Base-by-base conservation (phyloP, 2,888 invertebrate genomes). In the Catonia carolina region DNA sequence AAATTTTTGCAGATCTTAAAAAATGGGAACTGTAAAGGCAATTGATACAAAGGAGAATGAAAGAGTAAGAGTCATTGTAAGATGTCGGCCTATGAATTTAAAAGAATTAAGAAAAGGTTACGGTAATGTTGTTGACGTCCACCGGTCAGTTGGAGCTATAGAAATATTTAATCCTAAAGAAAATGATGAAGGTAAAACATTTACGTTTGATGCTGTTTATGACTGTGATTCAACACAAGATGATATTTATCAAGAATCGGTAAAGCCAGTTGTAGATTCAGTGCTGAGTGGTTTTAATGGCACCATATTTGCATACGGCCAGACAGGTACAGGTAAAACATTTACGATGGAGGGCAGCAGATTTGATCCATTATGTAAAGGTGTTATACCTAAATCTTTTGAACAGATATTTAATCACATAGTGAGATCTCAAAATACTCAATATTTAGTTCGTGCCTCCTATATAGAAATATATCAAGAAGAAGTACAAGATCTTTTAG, bases 251-350 rank as follows among this genome's bases (percentile, higher is more conserved):
- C 94, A 96, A 72, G 96, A 98, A 73, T 92, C 94, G 63, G 95
- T 98, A 55, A 83, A 93, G 48, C 94, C 95, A 0, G 75, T 99
- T 67, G 94, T 99, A 18, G 86, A 94, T 62, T 94, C 94, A 1
- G 98, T 98, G 4, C 79, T 99, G 60, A 89, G 92, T 70, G 99
- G 99, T 1, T 99, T 97, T 75, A 99, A 99, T 75, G 97, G 98
- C 12, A 99, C 98, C 66, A 96, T 99, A 65, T 98, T 99, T 77
- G 99, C 98, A 1, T 99, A 99, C 73, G 99, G 98, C 0, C 99
- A 99, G 76, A 99, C 99, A 0, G 98, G 98, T 60, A 97, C 98
- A 1, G 98, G 97, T 52, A 83, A 84, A 70, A 84, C 83, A 6
- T 81, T 75, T 66, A 83, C 83, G 7, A 84, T 84, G 83, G 82